Evolutionary conservation across 2,888 invertebrate genomes (phyloP).

Genomic region (Eucera pruinosa): DNA sequence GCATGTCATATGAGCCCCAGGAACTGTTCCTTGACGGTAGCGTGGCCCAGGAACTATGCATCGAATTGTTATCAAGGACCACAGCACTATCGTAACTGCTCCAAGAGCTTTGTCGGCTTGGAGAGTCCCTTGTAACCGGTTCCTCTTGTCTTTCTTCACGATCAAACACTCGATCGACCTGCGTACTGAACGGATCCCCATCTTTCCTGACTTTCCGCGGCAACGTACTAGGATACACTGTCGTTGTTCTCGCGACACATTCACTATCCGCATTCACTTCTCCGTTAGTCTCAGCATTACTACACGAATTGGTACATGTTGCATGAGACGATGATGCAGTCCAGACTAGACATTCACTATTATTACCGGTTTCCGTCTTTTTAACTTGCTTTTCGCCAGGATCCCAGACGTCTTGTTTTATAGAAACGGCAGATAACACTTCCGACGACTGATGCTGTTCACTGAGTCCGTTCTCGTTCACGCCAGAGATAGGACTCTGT

Average conservation of each 20-base stretch:
- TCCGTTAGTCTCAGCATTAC: conserved; percentile 76
- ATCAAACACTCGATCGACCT: conserved; percentile 90
- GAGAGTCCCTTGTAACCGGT: conserved; percentile 84
- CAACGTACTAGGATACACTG: conserved; percentile 46
- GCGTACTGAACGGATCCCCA: conserved; percentile 89
- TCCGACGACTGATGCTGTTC: conserved; percentile 33
- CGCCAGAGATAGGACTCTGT: conserved; percentile 58
- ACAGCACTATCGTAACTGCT: conserved; percentile 92
- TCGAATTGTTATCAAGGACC: conserved; percentile 89
- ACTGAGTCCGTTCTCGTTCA: conserved; percentile 54
- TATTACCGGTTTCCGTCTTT: conserved; percentile 59
- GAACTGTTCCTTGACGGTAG: conserved; percentile 89
- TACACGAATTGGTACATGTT: conserved; percentile 79
- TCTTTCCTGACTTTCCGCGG: conserved; percentile 83
- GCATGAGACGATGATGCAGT: conserved; percentile 84
- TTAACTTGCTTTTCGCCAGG: conserved; percentile 86
- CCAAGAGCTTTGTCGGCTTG: conserved; percentile 91
- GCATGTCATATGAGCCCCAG: conserved; percentile 90
- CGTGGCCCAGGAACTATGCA: conserved; percentile 93
- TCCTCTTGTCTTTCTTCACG: conserved; percentile 86
- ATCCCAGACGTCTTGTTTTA: conserved; percentile 88
- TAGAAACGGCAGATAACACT: conserved; percentile 32
- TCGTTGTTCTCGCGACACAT: conserved; percentile 56
- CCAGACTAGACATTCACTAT: conserved; percentile 85
- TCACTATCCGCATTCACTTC: conserved; percentile 65